Evolutionary conservation across 2,797 vertebrate species (phyloP).

Genomic region (Peromyscus aztecus): DNA sequence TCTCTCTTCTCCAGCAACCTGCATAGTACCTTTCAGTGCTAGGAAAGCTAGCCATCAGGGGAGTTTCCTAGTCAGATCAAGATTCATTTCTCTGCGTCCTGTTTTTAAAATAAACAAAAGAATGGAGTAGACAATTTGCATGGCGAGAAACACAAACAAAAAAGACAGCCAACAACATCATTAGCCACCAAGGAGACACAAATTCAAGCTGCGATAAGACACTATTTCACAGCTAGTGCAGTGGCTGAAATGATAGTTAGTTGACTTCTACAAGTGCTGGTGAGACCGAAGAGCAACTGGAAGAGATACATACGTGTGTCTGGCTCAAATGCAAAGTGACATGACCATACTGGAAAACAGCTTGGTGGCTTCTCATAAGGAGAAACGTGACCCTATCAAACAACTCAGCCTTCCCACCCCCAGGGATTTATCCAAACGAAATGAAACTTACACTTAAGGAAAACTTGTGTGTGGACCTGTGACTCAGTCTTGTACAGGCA

Average conservation of each 20-base stretch:
- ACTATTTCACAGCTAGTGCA: neutral
- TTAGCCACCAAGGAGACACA: conserved; percentile 8
- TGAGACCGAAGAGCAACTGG: neutral
- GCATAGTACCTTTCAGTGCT: neutral
- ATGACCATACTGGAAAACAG: neutral
- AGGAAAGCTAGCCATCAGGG: neutral
- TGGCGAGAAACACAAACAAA: neutral
- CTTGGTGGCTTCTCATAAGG: neutral
- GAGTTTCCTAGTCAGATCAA: neutral
- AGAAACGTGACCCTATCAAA: neutral
- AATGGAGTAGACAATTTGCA: neutral
- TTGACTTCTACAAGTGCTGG: neutral
- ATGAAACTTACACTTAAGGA: neutral
- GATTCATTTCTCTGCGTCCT: neutral
- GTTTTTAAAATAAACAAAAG: neutral
- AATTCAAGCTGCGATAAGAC: conserved; percentile 24
- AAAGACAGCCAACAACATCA: neutral
- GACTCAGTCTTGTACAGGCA: neutral
- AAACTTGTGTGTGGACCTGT: neutral
- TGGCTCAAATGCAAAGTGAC: neutral
- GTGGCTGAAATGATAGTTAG: neutral
- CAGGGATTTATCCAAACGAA: neutral
- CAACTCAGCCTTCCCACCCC: neutral
- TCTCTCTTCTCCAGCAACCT: neutral
- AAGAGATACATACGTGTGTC: neutral